Evolutionary conservation across 2,797 vertebrate species (phyloP), one percentile per base, ranked within the genome.

Genomic region (Psittacula derbiana): DNA sequence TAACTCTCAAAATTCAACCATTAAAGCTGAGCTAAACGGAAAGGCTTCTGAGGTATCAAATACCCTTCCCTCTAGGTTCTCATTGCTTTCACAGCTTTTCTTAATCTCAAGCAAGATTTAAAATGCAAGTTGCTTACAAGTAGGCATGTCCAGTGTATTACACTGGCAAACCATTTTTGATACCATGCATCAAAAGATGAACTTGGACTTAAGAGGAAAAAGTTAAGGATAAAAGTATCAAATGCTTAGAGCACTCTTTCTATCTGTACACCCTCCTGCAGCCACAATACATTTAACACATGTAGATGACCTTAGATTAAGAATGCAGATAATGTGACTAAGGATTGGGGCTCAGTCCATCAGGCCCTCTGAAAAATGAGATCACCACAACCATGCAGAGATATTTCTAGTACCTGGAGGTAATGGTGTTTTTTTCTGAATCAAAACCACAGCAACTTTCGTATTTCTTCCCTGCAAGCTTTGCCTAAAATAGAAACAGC

Each of bases 401-500:
- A 71, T 24, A 19, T 65, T 93, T 52, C n/a, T 70, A 33, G 47
- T 98, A 99, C 99, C 99, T 98, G 99, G 99, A 47, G 99, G 99
- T 43, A 99, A 97, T 3, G 99, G 99, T 4, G 99, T 99, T 97
- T 99, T 99, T 98, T 99, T 99, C 93, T 99, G 99, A 97, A 99
- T 99, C 95, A 99, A 97, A 97, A 99, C 99, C 65, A 99, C 99
- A 28, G 99, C 99, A 15, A 99, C 99, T 97, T 99, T 99, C 11
- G 99, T 99, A 97, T 99, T 99, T 97, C 99, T 98, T 90, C 99
- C 99, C 96, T 99, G 99, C 60, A 99, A 98, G 97, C 99, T 99
- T 80, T 99, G 99, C 96, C 99, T 99, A 91, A 67, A 96, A 92
- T 16, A 91, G 65, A 93, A 41, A 70, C 0, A 2, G 33, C 16